Evolutionary conservation across 2,888 invertebrate genomes (phyloP).

Genomic region (Polietes domitor): DNA sequence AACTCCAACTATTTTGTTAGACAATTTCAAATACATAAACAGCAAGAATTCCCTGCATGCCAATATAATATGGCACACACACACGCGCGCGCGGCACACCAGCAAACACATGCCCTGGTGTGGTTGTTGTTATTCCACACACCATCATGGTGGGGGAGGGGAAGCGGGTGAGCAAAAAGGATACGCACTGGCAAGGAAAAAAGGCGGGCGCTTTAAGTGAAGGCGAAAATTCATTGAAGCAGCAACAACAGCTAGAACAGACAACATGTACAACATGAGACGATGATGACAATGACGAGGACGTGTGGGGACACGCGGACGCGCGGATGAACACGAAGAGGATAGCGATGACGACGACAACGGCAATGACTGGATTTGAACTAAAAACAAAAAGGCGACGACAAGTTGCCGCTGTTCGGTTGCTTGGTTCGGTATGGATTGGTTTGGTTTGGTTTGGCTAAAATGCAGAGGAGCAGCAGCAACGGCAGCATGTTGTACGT

Average conservation of each 20-base stretch:
- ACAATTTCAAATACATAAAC: background rate
- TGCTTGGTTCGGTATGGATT: constrained; percentile 3
- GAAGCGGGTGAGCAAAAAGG: background rate
- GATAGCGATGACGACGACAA: constrained; percentile 1
- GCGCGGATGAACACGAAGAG: background rate
- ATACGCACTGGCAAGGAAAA: background rate
- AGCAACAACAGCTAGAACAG: background rate
- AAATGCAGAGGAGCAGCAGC: background rate
- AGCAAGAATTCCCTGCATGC: background rate
- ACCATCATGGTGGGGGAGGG: no score
- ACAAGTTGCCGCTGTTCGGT: constrained; percentile 33
- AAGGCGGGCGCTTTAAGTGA: no score
- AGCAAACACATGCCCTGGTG: background rate
- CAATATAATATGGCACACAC: background rate
- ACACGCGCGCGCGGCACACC: background rate
- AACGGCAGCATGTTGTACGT: no score
- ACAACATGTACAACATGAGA: background rate
- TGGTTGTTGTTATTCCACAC: no score
- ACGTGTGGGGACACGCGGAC: no score
- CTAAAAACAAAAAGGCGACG: constrained; percentile 40
- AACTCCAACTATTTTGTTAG: background rate
- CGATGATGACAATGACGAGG: background rate
- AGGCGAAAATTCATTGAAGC: background rate
- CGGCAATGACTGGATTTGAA: constrained; percentile 33
- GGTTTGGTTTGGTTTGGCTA: constrained; percentile 14